A percentile compares a stretch with the other conserved stretches of the same genome.
These are phyloP conservation scores for Furcifer pardalis DNA, from an alignment of 2,797 vertebrate species.

Conservation along the genomic window DNA sequence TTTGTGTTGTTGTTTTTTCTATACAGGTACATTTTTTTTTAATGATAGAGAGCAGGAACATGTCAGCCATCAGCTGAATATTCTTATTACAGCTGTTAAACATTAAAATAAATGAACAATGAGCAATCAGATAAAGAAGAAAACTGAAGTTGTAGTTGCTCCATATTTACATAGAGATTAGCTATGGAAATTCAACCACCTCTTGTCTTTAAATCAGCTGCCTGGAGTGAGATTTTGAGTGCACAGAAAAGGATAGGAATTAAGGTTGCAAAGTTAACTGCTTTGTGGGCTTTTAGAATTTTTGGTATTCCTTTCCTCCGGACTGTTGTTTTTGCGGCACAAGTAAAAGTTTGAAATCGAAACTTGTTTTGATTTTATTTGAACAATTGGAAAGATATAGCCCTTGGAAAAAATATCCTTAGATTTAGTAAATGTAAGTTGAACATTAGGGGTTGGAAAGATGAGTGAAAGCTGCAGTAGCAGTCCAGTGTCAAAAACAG, in stretches of 20 bases:
- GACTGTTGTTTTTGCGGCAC: background rate
- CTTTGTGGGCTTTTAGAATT: background rate
- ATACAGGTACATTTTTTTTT: background rate
- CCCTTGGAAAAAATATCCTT: background rate
- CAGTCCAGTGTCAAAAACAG: background rate
- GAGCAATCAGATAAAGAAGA: conserved; percentile 3
- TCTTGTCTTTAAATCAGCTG: background rate
- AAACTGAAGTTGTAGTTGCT: background rate
- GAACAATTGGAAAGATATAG: no score
- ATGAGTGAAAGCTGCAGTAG: background rate
- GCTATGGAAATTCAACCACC: background rate
- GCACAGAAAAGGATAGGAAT: background rate
- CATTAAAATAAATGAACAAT: conserved; percentile 11
- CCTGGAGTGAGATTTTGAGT: background rate
- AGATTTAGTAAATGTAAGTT: background rate
- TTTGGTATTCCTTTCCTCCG: background rate
- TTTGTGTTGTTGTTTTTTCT: conserved; percentile 32
- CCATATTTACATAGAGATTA: background rate
- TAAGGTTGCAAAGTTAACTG: background rate
- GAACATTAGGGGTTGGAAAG: background rate
- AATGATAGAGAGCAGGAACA: background rate
- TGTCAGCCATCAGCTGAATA: conserved; percentile 53
- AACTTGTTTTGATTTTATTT: background rate
- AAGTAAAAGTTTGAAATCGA: conserved; percentile 2
- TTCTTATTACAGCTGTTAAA: conserved; percentile 38